A percentile compares a stretch with the other conserved stretches of the same genome.
These are phyloP conservation scores for Virgularia gustaviana DNA, from an alignment of 92 coral and sea anemone genomes.

Conservation along the genomic window DNA sequence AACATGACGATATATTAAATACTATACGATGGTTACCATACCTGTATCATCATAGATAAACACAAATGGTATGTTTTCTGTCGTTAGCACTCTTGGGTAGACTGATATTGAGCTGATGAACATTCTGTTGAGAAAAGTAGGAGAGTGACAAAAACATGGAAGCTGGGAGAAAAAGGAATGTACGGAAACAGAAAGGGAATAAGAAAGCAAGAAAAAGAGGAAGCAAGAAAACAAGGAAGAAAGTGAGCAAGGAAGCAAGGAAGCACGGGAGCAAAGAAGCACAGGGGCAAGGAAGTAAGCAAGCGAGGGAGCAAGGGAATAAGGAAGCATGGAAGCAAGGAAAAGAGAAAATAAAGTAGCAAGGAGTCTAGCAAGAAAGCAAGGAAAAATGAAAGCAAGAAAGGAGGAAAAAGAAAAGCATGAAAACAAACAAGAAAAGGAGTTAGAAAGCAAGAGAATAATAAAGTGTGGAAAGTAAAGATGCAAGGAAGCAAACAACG, in stretches of 20 bases:
- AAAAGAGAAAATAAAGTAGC: background rate
- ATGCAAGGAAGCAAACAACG: background rate
- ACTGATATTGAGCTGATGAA: constrained; percentile 88
- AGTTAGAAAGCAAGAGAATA: background rate
- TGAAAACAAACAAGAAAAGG: background rate
- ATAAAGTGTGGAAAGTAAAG: background rate
- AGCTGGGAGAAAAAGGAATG: background rate
- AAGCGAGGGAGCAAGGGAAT: background rate
- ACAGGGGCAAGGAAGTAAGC: background rate
- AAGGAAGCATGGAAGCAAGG: background rate
- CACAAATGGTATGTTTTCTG: constrained; percentile 96
- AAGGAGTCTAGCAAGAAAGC: background rate
- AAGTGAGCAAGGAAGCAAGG: background rate
- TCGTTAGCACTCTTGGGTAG: constrained; percentile 85
- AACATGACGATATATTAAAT: too few relatives aligned
- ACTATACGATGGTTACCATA: too few relatives aligned
- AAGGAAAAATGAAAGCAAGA: background rate
- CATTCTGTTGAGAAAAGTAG: too few relatives aligned
- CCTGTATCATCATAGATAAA: constrained; percentile 97
- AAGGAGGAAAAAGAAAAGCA: background rate
- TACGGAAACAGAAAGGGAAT: background rate
- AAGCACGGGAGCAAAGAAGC: background rate
- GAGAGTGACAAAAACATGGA: background rate
- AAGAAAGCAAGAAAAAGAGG: background rate
- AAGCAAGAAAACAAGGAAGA: background rate